phyloP scores from a whole-genome alignment of 2,113 vertebrate species.

The Pachycephala philippinensis region DNA sequence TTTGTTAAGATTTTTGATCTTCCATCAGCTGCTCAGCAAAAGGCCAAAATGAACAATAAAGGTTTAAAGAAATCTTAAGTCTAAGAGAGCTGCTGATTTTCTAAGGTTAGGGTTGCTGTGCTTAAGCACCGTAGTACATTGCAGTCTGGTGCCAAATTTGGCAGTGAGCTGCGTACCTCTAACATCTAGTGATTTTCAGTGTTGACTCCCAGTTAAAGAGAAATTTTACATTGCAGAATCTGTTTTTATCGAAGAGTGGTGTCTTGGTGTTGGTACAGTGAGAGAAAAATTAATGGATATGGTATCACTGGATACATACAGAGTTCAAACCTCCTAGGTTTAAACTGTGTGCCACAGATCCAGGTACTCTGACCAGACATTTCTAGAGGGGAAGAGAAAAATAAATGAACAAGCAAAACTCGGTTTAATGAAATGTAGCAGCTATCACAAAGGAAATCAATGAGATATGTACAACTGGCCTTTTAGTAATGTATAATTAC shows the following conservation, averaged over 20 bases:
- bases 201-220: background rate
- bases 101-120: background rate
- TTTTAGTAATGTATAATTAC: constrained; percentile 20
- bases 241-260: background rate
- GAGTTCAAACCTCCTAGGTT: background rate
- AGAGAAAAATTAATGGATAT: background rate
- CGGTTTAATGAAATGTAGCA: background rate
- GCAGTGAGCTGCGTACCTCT: background rate
- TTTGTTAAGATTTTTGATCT: background rate
- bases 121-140: background rate
- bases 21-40: background rate
- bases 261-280: background rate
- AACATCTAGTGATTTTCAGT: background rate
- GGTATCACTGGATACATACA: background rate
- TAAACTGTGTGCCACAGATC: background rate
- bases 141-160: background rate
- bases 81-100: background rate
- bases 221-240: background rate
- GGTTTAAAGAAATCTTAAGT: background rate
- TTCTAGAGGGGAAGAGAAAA: background rate
- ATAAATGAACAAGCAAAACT: background rate
- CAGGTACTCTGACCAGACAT: background rate
- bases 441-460: background rate
- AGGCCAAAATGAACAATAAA: background rate
- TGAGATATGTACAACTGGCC: background rate